phyloP scores from a whole-genome alignment of 2,113 vertebrate species.

The Colossoma macropomum region DNA sequence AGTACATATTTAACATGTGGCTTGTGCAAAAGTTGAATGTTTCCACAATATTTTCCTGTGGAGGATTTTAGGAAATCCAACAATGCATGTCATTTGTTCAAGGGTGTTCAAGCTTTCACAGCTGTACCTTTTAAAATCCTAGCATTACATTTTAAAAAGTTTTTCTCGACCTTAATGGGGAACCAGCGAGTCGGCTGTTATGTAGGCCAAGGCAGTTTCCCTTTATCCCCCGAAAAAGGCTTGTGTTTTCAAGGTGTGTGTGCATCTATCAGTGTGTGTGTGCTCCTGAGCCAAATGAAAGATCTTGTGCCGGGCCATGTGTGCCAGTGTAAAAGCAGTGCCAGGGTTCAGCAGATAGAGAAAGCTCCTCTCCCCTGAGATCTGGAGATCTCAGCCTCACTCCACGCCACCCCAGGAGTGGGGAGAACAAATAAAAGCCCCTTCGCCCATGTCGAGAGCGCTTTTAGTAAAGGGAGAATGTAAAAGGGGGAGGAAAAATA shows the following conservation, averaged over 20 bases:
- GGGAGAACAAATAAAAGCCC: slow-evolving; percentile 44
- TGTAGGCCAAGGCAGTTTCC: neutral
- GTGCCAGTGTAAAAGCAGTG: slow-evolving; percentile 24
- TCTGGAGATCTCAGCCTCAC: slow-evolving; percentile 47
- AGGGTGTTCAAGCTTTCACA: no score
- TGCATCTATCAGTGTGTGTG: neutral
- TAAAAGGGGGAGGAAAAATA: neutral
- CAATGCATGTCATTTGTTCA: no score
- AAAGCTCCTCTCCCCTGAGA: slow-evolving; percentile 57
- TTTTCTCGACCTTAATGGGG: neutral
- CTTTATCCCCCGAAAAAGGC: neutral
- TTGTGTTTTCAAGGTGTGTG: neutral
- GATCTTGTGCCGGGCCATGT: slow-evolving; percentile 1
- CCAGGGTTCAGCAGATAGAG: slow-evolving; percentile 6
- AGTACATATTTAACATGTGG: no score
- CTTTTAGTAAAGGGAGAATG: slow-evolving; percentile 28
- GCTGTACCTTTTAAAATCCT: neutral
- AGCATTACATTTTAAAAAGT: neutral
- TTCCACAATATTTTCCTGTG: no score
- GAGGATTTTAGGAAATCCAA: no score
- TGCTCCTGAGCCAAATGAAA: neutral
- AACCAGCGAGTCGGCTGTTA: neutral
- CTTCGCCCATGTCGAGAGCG: slow-evolving; percentile 20
- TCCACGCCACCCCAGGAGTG: neutral
- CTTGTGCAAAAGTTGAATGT: no score